Percentiles rank a stretch among this genome's conserved stretches.
Evolutionary conservation across 2,888 invertebrate genomes (phyloP).

Genomic region (Heliconius hortense): DNA sequence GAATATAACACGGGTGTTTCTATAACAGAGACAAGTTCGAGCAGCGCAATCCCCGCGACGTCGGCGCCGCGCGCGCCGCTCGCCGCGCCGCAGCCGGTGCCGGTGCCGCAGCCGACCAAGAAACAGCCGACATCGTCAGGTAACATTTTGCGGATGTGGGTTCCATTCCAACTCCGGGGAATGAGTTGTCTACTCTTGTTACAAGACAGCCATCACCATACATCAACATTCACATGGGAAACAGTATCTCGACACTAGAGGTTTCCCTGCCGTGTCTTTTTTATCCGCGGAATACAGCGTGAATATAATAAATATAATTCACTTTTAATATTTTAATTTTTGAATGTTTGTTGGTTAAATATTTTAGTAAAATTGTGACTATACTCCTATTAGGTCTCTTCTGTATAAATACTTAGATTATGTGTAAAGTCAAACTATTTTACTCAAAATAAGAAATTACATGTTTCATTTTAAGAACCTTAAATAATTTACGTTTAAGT

Average conservation of each 20-base stretch:
- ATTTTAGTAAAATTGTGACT: no score
- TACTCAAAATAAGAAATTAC: no score
- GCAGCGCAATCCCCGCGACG: conserved; percentile 44
- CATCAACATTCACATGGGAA: no score
- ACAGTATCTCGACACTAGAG: no score
- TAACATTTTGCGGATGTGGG: conserved; percentile 38
- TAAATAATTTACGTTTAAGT: not conserved
- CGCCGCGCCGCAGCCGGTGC: conserved; percentile 40
- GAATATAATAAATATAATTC: no score
- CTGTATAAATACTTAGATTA: no score
- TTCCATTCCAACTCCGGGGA: not conserved
- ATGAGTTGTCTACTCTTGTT: not conserved
- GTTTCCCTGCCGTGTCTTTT: no score
- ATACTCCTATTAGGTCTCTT: no score
- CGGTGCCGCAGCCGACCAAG: conserved; percentile 45
- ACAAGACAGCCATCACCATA: no score
- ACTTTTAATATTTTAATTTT: not conserved
- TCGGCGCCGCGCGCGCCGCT: conserved; percentile 40
- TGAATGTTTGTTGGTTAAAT: not conserved
- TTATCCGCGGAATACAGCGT: no score
- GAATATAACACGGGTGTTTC: not conserved
- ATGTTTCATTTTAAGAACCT: no score
- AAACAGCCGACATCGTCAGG: conserved; percentile 71
- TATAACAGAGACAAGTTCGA: conserved; percentile 43
- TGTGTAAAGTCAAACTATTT: no score